These are phyloP conservation scores for Dynastes hyllus DNA, from an alignment of 2,888 invertebrate species.

Conservation along the genomic window DNA sequence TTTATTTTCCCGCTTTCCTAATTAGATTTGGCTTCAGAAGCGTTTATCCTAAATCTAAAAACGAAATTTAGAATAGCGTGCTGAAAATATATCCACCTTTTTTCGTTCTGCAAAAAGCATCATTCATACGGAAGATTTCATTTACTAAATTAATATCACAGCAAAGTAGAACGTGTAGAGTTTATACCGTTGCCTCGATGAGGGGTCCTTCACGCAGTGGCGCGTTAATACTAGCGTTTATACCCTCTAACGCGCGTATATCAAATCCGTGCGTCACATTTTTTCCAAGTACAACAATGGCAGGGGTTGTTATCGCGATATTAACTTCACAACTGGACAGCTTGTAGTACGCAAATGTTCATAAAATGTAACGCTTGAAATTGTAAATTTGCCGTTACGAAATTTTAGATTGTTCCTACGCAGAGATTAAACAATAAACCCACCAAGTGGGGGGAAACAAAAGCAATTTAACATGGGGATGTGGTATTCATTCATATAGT, in stretches of 20 bases:
- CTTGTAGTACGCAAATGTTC: slow-evolving; percentile 1
- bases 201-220: neutral
- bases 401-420: neutral
- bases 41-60: neutral
- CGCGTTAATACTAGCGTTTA: slow-evolving; percentile 11
- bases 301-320: neutral
- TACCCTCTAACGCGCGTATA: neutral
- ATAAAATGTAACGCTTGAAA: slow-evolving; percentile 9
- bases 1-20: neutral
- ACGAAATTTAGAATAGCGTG: neutral
- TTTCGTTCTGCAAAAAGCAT: neutral
- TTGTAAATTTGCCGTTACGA: neutral
- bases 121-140: neutral
- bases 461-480: too few relatives aligned
- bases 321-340: slow-evolving; percentile 12
- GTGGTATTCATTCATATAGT: too few relatives aligned
- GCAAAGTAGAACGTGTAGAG: neutral
- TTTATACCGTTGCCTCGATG: neutral
- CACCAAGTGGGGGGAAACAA: neutral
- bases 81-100: neutral
- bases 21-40: neutral
- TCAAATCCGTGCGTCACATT: slow-evolving; percentile 10
- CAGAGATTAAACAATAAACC: neutral
- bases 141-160: slow-evolving; percentile 8
- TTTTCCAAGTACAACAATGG: neutral